Evolutionary conservation across 1,140 invertebrate genomes (phyloP).

Genomic region (Hyposmocoma kahamanoa): DNA sequence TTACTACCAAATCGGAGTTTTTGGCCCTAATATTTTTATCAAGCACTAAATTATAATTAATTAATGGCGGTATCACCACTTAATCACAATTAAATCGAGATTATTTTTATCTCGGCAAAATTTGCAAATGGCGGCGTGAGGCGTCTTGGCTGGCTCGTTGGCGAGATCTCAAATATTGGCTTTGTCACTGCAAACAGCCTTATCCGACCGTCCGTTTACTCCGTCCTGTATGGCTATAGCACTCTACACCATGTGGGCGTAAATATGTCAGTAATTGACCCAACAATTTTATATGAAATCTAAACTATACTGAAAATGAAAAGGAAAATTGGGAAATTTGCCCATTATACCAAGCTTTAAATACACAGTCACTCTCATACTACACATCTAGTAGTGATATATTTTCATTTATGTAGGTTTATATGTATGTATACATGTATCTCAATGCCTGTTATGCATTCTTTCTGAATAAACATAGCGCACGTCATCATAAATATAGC

Average conservation of each 20-base stretch:
- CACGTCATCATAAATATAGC: no score
- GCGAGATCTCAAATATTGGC: slow-evolving; percentile 62
- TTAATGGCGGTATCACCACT: slow-evolving; percentile 21
- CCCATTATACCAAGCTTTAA: no score
- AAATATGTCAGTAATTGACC: neutral
- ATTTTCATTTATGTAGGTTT: no score
- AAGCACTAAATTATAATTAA: slow-evolving; percentile 2
- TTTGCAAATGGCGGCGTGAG: slow-evolving; percentile 60
- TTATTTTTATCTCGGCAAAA: slow-evolving; percentile 68
- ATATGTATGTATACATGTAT: no score
- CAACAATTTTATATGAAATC: no score
- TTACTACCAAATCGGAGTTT: no score
- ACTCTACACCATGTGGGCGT: neutral
- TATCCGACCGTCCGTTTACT: slow-evolving; percentile 58
- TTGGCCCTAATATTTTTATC: neutral
- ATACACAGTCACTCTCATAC: no score
- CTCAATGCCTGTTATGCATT: no score
- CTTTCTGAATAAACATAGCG: no score
- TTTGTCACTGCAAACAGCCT: slow-evolving; percentile 49
- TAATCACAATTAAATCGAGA: slow-evolving; percentile 60
- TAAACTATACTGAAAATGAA: no score
- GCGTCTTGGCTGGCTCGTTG: slow-evolving; percentile 52
- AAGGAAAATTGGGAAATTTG: no score
- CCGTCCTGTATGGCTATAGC: slow-evolving; percentile 6
- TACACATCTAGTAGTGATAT: no score